Evolutionary conservation across 1,140 invertebrate genomes (phyloP).

Genomic region (Zaprionus inermis): DNA sequence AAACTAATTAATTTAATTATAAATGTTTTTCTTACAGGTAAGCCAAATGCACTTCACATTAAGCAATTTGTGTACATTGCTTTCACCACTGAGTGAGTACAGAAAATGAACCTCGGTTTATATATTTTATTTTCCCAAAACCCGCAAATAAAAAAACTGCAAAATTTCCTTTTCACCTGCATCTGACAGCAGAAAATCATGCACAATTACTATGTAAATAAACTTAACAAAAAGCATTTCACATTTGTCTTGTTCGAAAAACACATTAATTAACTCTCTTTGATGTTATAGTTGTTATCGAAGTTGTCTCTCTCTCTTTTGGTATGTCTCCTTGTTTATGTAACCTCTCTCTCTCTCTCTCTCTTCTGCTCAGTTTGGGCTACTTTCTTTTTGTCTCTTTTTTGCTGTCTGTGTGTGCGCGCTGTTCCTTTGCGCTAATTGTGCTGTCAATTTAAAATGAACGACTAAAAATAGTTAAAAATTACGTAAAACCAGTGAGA

Average conservation of each 20-base stretch:
- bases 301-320: not conserved
- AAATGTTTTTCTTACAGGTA: conserved; percentile 26
- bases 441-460: conserved; percentile 59
- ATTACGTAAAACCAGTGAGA: not conserved
- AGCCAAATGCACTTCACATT: not conserved
- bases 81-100: conserved; percentile 17
- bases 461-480: conserved; percentile 18
- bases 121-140: conserved; percentile 1
- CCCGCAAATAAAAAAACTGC: conserved; percentile 12
- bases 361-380: conserved; percentile 5
- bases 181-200: conserved; percentile 9
- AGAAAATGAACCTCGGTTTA: not conserved
- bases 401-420: conserved; percentile 25
- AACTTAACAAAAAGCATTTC: conserved; percentile 18
- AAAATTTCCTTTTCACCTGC: conserved; percentile 19
- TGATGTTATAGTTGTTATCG: conserved; percentile 12
- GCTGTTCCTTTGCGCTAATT: conserved; percentile 60
- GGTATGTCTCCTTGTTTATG: conserved; percentile 15
- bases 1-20: not conserved
- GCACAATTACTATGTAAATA: conserved; percentile 27
- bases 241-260: conserved; percentile 16
- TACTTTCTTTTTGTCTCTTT: conserved; percentile 12
- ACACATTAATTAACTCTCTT: conserved; percentile 21
- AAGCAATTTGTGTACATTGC: conserved; percentile 10
- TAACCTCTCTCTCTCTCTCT: conserved; percentile 1